phyloP scores from a whole-genome alignment of 2,888 invertebrate genomes.

The Rhagium mordax region DNA sequence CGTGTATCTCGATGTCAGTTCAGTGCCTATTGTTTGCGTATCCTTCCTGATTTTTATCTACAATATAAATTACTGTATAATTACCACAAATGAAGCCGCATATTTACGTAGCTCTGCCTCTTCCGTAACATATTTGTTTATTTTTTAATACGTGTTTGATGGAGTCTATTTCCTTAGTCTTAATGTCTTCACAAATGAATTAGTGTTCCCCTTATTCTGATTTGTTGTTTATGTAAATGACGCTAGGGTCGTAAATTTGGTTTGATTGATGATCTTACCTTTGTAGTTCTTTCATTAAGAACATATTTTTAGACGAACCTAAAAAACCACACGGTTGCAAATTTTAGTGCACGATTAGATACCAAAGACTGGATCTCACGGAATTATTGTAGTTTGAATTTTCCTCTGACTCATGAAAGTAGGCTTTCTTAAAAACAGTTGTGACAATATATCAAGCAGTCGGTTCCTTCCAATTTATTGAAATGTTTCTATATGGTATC shows the following conservation, averaged over 20 bases:
- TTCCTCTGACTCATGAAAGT: no score
- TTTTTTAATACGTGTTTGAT: not conserved
- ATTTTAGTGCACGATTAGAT: no score
- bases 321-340: not conserved
- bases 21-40: not conserved
- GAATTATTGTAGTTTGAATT: no score
- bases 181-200: constrained; percentile 5
- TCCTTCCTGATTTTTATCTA: constrained; percentile 5
- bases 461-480: no score
- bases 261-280: not conserved
- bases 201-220: constrained; percentile 2
- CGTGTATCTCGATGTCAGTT: not conserved
- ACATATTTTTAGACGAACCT: not conserved
- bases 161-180: not conserved
- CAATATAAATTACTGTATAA: not conserved
- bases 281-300: constrained; percentile 7
- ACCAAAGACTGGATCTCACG: no score
- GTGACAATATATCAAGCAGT: no score
- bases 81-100: not conserved
- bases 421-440: no score
- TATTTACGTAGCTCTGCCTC: not conserved
- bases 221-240: constrained; percentile 8
- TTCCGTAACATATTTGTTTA: not conserved
- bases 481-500: no score
- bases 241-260: constrained; percentile 1